Conservation (phyloP, 2,797 vertebrate genomes). For the Myotis planiceps region DNA sequence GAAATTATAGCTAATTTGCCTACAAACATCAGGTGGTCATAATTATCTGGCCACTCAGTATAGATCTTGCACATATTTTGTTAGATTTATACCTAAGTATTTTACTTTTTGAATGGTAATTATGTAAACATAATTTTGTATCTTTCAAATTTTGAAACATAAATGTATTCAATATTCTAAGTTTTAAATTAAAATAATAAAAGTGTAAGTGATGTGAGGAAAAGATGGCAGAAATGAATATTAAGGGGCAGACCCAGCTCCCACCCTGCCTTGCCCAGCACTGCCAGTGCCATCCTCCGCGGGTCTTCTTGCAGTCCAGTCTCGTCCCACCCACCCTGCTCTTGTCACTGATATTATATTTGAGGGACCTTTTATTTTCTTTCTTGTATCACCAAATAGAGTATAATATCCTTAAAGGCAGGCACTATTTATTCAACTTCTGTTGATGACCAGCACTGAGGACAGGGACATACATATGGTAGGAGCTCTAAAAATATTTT, state of each 20-base stretch:
- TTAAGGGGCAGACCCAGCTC: background rate
- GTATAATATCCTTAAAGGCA: background rate
- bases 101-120: background rate
- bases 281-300: background rate
- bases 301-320: background rate
- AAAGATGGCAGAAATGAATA: background rate
- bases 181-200: background rate
- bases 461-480: background rate
- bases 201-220: background rate
- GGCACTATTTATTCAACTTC: background rate
- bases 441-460: background rate
- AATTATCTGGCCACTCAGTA: too few species aligned
- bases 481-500: background rate
- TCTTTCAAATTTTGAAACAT: background rate
- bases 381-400: background rate
- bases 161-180: background rate
- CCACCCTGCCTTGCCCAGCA: background rate
- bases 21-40: too few species aligned
- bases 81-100: background rate
- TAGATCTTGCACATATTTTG: too few species aligned
- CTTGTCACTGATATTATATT: background rate
- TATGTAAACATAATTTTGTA: background rate
- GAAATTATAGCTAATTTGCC: too few species aligned
- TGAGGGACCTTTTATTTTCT: background rate
- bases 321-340: fast-evolving